A percentile compares a stretch with the other conserved stretches of the same genome.
These are phyloP conservation scores for Galaxias olidus DNA, from an alignment of 2,797 vertebrate species.

Conservation along the genomic window DNA sequence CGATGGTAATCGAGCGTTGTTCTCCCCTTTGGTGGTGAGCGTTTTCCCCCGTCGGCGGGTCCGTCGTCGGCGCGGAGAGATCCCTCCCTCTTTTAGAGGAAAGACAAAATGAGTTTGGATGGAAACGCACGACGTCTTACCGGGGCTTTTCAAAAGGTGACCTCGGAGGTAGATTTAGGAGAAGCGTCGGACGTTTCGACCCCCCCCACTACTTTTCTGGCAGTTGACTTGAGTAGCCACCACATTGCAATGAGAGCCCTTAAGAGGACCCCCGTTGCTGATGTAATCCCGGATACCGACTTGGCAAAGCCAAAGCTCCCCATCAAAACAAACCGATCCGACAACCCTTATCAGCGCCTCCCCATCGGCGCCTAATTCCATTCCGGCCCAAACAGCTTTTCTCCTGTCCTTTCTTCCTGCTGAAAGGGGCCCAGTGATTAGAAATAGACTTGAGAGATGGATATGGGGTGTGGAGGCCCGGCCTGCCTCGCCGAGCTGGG, in stretches of 20 bases:
- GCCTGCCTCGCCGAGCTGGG: conserved; percentile 19
- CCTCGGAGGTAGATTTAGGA: too few species aligned
- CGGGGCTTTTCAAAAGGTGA: too few species aligned
- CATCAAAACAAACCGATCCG: conserved; percentile 43
- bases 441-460: conserved; percentile 61
- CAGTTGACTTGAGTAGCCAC: too few species aligned
- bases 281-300: conserved; percentile 45
- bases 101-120: too few species aligned
- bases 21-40: conserved; percentile 52
- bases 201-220: too few species aligned
- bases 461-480: background rate
- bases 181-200: too few species aligned
- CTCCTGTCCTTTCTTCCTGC: conserved; percentile 55
- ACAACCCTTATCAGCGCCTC: conserved; percentile 59
- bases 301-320: conserved; percentile 34
- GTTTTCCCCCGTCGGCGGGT: too few species aligned
- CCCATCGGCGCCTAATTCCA: conserved; percentile 60
- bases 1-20: conserved; percentile 59
- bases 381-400: conserved; percentile 55
- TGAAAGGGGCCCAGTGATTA: conserved; percentile 68
- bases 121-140: too few species aligned
- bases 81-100: too few species aligned
- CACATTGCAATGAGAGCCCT: too few species aligned
- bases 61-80: background rate
- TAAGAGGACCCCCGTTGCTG: background rate